Conservation (phyloP, 2,113 vertebrate species). For the Hippolais icterina region DNA sequence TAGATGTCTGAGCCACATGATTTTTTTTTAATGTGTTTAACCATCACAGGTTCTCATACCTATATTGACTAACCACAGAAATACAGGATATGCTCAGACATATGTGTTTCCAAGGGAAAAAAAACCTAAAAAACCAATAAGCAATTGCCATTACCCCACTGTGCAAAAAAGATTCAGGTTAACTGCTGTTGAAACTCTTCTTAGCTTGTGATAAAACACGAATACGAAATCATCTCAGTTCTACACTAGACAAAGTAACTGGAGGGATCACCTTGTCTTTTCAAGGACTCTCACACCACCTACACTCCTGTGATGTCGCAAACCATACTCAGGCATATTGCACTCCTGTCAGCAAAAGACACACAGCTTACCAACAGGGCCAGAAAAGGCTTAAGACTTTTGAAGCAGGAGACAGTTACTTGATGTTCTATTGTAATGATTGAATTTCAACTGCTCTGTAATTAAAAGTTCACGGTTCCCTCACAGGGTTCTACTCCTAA, state of each 20-base stretch:
- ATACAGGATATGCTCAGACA: not conserved
- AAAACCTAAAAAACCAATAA: not conserved
- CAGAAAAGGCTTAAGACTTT: not conserved
- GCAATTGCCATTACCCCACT: not conserved
- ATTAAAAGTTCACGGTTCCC: not conserved
- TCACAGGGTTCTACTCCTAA: not conserved
- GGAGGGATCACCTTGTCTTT: not conserved
- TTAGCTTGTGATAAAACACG: not conserved
- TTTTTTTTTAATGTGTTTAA: not conserved
- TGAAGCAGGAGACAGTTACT: not conserved
- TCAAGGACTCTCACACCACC: not conserved
- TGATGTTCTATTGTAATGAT: not conserved
- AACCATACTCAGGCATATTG: accelerated
- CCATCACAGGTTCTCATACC: not conserved
- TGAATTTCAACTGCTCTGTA: not conserved
- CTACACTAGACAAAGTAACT: not conserved
- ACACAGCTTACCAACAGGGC: not conserved
- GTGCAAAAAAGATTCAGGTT: not conserved
- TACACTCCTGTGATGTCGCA: not conserved
- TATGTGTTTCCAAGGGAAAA: not conserved
- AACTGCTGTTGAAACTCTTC: not conserved
- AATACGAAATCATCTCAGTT: not conserved
- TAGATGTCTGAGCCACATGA: accelerated
- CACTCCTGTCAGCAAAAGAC: not conserved
- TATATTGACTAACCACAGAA: not conserved